phyloP scores from a whole-genome alignment of 1,140 invertebrate genomes.

The Saccostrea echinata region DNA sequence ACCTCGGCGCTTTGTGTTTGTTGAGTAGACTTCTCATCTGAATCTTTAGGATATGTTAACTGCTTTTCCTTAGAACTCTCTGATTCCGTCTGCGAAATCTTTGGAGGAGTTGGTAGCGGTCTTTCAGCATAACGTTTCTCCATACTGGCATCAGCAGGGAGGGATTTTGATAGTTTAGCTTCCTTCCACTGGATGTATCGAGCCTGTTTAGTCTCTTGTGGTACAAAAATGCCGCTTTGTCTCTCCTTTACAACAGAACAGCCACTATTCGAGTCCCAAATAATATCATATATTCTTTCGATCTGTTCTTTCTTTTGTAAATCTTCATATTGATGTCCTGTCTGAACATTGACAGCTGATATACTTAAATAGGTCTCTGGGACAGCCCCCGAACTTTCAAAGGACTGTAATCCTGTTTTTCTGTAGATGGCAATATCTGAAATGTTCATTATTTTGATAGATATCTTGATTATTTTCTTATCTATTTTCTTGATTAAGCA shows the following conservation, averaged over 20 bases:
- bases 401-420: neutral
- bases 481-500: too few species aligned
- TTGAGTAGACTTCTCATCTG: neutral
- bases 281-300: neutral
- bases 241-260: neutral
- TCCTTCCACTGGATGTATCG: neutral
- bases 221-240: neutral
- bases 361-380: conserved; percentile 7
- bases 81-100: neutral
- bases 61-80: neutral
- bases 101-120: neutral
- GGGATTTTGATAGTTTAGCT: neutral
- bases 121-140: neutral
- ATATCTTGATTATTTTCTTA: neutral
- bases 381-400: neutral
- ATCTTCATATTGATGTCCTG: neutral
- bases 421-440: conserved; percentile 8
- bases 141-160: too few species aligned
- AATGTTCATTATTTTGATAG: neutral
- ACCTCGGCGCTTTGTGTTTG: neutral
- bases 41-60: neutral
- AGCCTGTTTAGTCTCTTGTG: neutral
- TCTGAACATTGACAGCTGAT: neutral
- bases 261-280: neutral
- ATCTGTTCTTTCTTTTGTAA: neutral